Evolutionary conservation across 2,888 invertebrate genomes (phyloP).

Genomic region (Spisula subtruncata): DNA sequence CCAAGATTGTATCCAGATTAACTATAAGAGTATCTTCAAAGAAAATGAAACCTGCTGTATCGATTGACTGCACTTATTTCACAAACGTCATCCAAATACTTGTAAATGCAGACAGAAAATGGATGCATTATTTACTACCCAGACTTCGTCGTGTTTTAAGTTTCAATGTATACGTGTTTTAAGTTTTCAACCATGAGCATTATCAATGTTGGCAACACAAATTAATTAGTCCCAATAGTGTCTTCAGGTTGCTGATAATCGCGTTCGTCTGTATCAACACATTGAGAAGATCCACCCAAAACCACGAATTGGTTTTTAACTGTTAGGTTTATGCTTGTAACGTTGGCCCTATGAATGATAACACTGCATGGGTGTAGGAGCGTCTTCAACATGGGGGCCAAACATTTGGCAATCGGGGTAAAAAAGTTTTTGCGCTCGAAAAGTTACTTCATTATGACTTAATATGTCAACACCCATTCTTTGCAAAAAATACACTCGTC

Average conservation of each 20-base stretch:
- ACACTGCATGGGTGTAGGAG: no score
- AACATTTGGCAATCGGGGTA: no score
- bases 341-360: no score
- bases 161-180: neutral
- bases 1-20: neutral
- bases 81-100: neutral
- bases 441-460: no score
- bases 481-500: no score
- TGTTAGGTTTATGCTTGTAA: no score
- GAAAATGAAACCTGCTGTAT: neutral
- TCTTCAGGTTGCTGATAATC: neutral
- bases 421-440: no score
- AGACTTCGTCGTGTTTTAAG: neutral
- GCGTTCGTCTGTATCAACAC: neutral
- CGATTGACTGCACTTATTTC: slow-evolving; percentile 1
- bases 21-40: neutral
- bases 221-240: neutral
- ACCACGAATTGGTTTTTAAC: neutral
- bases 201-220: neutral
- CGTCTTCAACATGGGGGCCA: no score
- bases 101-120: slow-evolving; percentile 7
- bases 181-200: neutral
- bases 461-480: no score
- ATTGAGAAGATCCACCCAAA: neutral
- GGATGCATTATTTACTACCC: neutral